phyloP scores from a whole-genome alignment of 2,888 invertebrate species.

The Oxyscelio sp. region DNA sequence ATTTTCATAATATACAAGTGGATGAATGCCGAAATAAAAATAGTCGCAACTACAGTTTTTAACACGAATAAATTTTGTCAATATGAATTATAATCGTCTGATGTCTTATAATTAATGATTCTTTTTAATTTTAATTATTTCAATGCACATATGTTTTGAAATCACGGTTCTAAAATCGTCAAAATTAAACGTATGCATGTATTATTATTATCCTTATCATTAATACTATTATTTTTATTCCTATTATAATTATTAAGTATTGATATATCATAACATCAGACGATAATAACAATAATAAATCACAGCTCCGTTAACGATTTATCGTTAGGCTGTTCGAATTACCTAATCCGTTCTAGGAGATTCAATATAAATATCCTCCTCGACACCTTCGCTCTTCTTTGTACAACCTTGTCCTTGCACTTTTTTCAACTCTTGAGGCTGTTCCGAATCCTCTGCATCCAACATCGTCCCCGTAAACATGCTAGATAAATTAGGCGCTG shows the following conservation, averaged over 20 bases:
- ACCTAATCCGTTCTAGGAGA: not conserved
- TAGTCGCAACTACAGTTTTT: too few relatives aligned
- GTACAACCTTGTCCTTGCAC: conserved; percentile 41
- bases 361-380: conserved; percentile 1
- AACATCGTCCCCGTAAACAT: too few relatives aligned
- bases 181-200: too few relatives aligned
- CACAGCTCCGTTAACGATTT: conserved; percentile 36
- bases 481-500: not conserved
- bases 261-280: conserved; percentile 4
- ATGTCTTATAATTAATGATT: not conserved
- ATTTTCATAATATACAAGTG: not conserved
- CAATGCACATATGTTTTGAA: too few relatives aligned
- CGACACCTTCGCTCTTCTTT: conserved; percentile 6
- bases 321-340: conserved; percentile 9
- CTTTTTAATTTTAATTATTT: too few relatives aligned
- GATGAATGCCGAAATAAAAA: too few relatives aligned
- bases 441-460: too few relatives aligned
- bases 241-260: too few relatives aligned
- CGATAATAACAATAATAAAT: conserved; percentile 12
- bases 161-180: too few relatives aligned
- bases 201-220: too few relatives aligned
- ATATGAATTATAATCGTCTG: not conserved
- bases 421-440: conserved; percentile 78
- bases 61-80: conserved; percentile 6
- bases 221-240: too few relatives aligned